These are phyloP conservation scores for Callimorpha dominula DNA, from an alignment of 2,888 invertebrate species.

Conservation along the genomic window DNA sequence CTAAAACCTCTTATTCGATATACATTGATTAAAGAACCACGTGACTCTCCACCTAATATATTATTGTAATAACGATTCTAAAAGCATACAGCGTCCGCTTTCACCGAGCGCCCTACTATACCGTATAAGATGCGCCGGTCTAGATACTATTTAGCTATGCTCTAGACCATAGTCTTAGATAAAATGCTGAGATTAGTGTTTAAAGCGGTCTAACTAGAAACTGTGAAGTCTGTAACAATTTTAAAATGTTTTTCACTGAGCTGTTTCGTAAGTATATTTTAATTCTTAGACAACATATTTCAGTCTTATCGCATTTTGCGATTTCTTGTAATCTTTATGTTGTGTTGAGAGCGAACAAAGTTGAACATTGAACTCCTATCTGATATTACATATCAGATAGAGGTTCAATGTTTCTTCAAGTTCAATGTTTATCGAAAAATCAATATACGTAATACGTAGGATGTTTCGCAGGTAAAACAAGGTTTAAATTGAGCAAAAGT, in stretches of 20 bases:
- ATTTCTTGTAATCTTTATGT: not conserved
- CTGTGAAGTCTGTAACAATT: not conserved
- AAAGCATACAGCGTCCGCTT: conserved; percentile 25
- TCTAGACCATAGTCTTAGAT: not conserved
- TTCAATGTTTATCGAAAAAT: not conserved
- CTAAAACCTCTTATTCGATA: not conserved
- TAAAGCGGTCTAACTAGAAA: not conserved
- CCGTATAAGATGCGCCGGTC: conserved; percentile 10
- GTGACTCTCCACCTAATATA: not conserved
- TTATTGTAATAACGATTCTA: not conserved
- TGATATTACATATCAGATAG: not conserved
- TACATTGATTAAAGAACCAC: not conserved
- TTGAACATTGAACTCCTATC: not conserved
- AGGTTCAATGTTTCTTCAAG: not conserved
- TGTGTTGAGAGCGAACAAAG: not conserved
- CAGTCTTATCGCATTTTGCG: not conserved
- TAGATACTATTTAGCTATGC: conserved; percentile 19
- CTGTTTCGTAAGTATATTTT: not conserved
- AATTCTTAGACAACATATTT: too few species aligned
- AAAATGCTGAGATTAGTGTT: not conserved
- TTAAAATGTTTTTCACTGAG: not conserved
- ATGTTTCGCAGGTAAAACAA: not conserved
- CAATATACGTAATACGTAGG: not conserved
- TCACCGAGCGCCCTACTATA: conserved; percentile 31
- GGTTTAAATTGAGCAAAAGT: not conserved